Evolutionary conservation across 2,113 vertebrate species (phyloP), one percentile per base, ranked within the genome.

Genomic region (Callionymus lyra): DNA sequence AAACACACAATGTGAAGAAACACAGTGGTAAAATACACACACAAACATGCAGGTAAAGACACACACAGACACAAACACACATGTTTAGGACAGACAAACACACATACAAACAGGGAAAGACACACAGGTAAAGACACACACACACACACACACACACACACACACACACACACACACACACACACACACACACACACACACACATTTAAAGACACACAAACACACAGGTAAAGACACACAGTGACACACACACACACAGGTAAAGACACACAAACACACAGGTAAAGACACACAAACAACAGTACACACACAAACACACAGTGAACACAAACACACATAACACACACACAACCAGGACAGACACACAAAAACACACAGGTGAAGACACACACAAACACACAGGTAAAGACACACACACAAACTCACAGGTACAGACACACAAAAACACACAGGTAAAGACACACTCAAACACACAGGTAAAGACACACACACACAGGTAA

Each of bases 1-100:
- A 41, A 19, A 51, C 49, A 50, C 35, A 34, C 39, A 62, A 70
- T 68, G 48, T 27, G 41, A 72, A 67, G 57, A 49, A 43, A n/a
- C n/a, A n/a, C n/a, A n/a, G n/a, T 66, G 69, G 59, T 21, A 12
- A n/a, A 35, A 17, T 18, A n/a, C 44, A 41, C 57, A 51, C 38
- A 47, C 47, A 47, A 52, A 40, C 38, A 44, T 31, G 13, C 47
- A 41, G 19, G 47, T 44, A 48, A n/a, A n/a, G n/a, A 17, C 32
- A n/a, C 44, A 41, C 57, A 51, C 38, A 47, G 42, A 47, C 59
- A 40, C 38, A 44, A 31, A 16, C 47, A 41, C 32, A 51, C 49
- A 48, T n/a, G n/a, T n/a, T n/a, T n/a, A n/a, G n/a, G n/a, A 17
- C 32, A n/a, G 38, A 41, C 57, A 51, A 33, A 47, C 47, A 47